Evolutionary conservation across 53 echinoderm and acorn worm genomes (phyloP).

Genomic region (Temnopleurus reevesii): DNA sequence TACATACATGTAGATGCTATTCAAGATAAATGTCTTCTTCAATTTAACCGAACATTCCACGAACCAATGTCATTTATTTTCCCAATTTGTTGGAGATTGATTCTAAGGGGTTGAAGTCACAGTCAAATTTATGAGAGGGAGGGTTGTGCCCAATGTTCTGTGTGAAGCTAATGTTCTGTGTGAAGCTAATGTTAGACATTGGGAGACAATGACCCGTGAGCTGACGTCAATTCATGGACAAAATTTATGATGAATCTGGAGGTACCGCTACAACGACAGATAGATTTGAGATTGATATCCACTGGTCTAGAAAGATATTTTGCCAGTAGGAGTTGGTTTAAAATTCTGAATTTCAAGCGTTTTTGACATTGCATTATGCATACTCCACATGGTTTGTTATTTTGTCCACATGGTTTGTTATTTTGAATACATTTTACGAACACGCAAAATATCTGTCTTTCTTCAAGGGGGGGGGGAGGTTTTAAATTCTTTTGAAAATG

Average conservation of each 20-base stretch:
- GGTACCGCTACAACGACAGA: background rate
- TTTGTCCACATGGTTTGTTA: no score
- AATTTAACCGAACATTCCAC: background rate
- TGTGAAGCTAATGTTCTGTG: background rate
- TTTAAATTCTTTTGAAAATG: no score
- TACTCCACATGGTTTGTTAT: no score
- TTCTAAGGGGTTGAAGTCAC: background rate
- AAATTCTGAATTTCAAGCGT: no score
- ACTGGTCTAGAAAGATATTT: background rate
- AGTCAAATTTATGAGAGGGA: background rate
- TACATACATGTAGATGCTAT: no score
- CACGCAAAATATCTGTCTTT: no score
- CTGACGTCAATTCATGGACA: constrained; percentile 3
- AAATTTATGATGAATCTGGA: background rate
- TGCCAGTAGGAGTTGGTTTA: no score
- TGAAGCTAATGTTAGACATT: background rate
- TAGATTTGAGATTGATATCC: background rate
- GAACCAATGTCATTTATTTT: constrained; percentile 6
- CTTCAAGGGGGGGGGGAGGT: no score
- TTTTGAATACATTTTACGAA: no score
- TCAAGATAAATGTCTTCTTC: no score
- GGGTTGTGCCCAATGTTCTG: background rate
- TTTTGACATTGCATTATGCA: no score
- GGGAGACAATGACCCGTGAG: background rate
- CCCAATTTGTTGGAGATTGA: background rate